phyloP scores from a whole-genome alignment of 1,140 invertebrate genomes.

The Ruditapes philippinarum region DNA sequence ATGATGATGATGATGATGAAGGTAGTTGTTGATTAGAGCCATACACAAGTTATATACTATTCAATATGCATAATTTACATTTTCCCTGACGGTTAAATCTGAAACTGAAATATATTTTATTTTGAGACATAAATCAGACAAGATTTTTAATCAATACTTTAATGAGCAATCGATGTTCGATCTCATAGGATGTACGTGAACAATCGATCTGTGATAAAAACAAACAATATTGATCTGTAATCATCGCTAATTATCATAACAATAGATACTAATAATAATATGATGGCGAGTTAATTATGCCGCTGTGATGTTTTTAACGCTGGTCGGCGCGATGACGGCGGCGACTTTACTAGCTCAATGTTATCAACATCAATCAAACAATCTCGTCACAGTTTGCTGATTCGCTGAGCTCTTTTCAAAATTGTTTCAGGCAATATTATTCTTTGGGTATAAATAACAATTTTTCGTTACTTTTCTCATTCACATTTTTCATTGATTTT shows the following conservation, averaged over 20 bases:
- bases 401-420: constrained; percentile 11
- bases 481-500: not conserved
- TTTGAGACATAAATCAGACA: too few species aligned
- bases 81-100: too few species aligned
- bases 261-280: constrained; percentile 8
- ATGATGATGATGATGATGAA: too few species aligned
- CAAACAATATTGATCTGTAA: constrained; percentile 33
- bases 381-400: not conserved
- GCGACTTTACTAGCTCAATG: constrained; percentile 38
- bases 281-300: constrained; percentile 7
- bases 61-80: too few species aligned
- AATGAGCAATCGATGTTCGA: too few species aligned
- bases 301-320: not conserved
- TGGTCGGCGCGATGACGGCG: not conserved
- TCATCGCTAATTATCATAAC: constrained; percentile 5
- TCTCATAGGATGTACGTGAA: too few species aligned
- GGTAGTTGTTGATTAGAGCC: too few species aligned
- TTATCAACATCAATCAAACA: constrained; percentile 22
- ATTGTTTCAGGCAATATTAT: not conserved
- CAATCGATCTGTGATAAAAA: constrained; percentile 2
- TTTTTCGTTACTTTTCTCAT: not conserved
- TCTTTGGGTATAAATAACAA: not conserved
- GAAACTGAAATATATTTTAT: too few species aligned
- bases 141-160: too few species aligned
- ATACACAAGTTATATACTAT: too few species aligned